Evolutionary conservation across 2,113 vertebrate genomes (phyloP), one percentile per base, ranked within the genome.

Genomic region (Nesoenas mayeri): DNA sequence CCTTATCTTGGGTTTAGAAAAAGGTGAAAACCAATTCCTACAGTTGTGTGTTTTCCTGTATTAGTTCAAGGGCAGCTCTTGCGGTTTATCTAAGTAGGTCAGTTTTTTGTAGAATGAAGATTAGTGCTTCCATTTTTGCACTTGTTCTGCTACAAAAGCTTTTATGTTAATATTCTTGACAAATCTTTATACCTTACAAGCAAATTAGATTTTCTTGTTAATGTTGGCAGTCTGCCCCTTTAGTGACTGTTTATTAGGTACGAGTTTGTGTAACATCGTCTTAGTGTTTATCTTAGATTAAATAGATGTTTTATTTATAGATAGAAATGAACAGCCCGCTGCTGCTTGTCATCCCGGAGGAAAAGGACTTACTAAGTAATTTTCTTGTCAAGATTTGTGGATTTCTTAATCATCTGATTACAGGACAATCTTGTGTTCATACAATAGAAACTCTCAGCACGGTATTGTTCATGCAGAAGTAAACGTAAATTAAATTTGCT

Each of bases 131-230:
- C 89, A 92, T 97, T 94, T 96, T 92, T 91, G 73, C 79, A 95
- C 97, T 98, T 98, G 98, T 98, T 98, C 97, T 97, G 98, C 98
- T 93, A 95, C 21, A 57, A 96, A 98, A 98, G 97, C 97, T 98
- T 98, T 96, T 80, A 71, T 91, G 93, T 97, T 98, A 98, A 97
- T 97, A 96, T 97, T 98, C 97, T 98, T 98, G 93, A 78, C 88
- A 95, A 97, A 93, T 96, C 96, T 97, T 97, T 96, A 91, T 97
- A 93, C 93, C 73, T 95, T 85, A 93, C 79, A 97, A 97, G 97
- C 95, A 98, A 98, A 99, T 99, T 98, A 98, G 96, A 99, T 98
- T 99, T 98, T 96, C 97, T 97, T 98, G 97, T 97, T 96, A 97
- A 67, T 74, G 4, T 85, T 84, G 91, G 78, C 73, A 75, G 79